Evolutionary conservation across 1,140 invertebrate species (phyloP), one percentile per base, ranked within the genome.

Genomic region (Dendroctonus ponderosae): DNA sequence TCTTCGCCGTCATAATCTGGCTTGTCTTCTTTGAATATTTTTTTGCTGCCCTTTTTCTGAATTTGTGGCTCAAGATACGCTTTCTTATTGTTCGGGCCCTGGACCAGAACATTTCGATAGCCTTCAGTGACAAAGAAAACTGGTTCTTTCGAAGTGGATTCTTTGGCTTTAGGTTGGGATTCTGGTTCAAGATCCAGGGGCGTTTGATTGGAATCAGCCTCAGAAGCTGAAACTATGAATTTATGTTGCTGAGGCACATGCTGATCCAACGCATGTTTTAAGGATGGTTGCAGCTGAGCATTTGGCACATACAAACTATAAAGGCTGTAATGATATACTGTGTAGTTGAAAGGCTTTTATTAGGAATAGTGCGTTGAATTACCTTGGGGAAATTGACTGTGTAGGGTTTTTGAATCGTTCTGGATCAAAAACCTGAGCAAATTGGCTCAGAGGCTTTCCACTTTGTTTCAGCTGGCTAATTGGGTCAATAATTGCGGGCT

Each of bases 71-170:
- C 42, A 46, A 49, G 7, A 42, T 66, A 51, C 42, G 41, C 52
- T 43, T 59, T 51, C 50, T 59, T 66, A 5, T 59, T 42, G 26
- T 52, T 58, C 14, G 40, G 48, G 26, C 63, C 63, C 14, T 64
- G 62, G 6, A 64, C 42, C 39, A 56, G 42, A n/a, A 64, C 62
- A 6, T 64, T 64, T 9, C 15, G 56, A 26, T 64, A 64, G 5
- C 62, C 53, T 56, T 64, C 62, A 14, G 62, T 56, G 0, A 64
- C 62, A 12, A 62, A 62, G 41, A 56, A 56, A 5, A 49, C 26
- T 12, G 57, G 57, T 46, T 59, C 57, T 11, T 59, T 59, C 12
- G 6, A 37, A 37, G 5, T 54, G 5, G 26, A 37, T 8, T 54
- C 5, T 6, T 7, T 9, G 26, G 26, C 26, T 26, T 26, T 26